Conservation (phyloP, 2,888 invertebrate genomes). For the Amiota communis region DNA sequence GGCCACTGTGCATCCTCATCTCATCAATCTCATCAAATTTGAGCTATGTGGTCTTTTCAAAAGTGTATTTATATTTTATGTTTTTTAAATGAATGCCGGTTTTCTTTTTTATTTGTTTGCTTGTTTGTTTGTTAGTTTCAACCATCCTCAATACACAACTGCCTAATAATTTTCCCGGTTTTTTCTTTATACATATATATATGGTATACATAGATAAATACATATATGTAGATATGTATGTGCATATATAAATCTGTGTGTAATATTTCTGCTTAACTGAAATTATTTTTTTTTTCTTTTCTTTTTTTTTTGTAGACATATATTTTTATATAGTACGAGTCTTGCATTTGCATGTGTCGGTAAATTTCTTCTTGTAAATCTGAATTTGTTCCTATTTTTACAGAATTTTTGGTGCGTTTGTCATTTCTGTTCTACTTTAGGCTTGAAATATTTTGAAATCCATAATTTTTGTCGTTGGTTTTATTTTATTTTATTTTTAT, state of each 20-base stretch:
- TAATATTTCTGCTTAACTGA: conserved; percentile 39
- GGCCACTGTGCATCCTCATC: too few species aligned
- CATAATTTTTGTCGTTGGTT: conserved; percentile 56
- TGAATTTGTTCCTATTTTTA: too few species aligned
- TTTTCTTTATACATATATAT: conserved; percentile 46
- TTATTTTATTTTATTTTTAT: too few species aligned
- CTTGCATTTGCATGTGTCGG: too few species aligned
- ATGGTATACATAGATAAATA: conserved; percentile 40
- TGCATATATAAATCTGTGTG: conserved; percentile 52
- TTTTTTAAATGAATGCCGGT: conserved; percentile 56
- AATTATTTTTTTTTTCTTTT: too few species aligned
- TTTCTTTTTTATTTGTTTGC: conserved; percentile 21
- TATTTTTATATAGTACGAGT: too few species aligned
- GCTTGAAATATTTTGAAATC: conserved; percentile 65
- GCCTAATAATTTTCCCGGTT: too few species aligned
- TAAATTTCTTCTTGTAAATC: too few species aligned
- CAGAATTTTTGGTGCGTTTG: too few species aligned
- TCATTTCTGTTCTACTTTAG: conserved; percentile 59
- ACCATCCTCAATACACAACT: not conserved
- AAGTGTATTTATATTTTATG: conserved; percentile 52
- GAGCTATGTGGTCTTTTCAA: conserved; percentile 6
- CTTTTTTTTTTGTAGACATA: too few species aligned
- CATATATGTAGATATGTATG: conserved; percentile 50
- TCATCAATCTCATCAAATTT: not conserved
- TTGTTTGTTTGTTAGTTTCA: not conserved